A percentile compares a stretch with the other conserved stretches of the same genome.
phyloP scores from a whole-genome alignment of 2,113 vertebrate genomes.

The Lasiurus borealis region DNA sequence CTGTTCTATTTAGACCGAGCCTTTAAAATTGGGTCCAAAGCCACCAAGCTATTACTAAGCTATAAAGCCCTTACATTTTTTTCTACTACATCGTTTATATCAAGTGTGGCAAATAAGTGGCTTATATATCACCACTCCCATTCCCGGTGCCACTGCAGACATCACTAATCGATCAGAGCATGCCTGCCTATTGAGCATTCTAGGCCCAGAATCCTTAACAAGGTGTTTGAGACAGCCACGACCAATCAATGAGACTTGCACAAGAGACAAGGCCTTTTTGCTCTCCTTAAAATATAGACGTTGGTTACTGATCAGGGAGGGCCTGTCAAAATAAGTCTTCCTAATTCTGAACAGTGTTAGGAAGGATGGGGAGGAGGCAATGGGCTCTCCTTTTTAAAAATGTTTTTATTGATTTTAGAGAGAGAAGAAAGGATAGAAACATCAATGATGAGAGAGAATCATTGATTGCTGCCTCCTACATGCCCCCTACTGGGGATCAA shows the following conservation, averaged over 20 bases:
- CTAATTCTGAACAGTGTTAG: neutral
- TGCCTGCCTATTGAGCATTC: neutral
- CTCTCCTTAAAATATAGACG: neutral
- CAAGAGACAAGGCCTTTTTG: neutral
- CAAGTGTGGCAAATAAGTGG: neutral
- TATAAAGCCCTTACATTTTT: neutral
- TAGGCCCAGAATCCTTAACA: neutral
- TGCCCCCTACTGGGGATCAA: too few species aligned
- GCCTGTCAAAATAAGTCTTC: neutral
- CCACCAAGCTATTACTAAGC: neutral
- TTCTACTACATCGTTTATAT: neutral
- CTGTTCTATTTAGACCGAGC: neutral
- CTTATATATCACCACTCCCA: neutral
- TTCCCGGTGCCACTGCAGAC: neutral
- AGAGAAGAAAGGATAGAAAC: too few species aligned
- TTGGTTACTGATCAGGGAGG: neutral
- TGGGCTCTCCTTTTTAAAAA: neutral
- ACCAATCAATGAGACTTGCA: neutral
- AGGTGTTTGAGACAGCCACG: neutral
- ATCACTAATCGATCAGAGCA: neutral
- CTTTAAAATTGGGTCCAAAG: constrained; percentile 19
- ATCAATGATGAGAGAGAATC: too few species aligned
- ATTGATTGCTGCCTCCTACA: too few species aligned
- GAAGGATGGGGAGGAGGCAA: neutral
- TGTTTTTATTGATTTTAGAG: too few species aligned